These are phyloP conservation scores for Microtus montanus DNA, from an alignment of 2,113 vertebrate species.

Conservation along the genomic window DNA sequence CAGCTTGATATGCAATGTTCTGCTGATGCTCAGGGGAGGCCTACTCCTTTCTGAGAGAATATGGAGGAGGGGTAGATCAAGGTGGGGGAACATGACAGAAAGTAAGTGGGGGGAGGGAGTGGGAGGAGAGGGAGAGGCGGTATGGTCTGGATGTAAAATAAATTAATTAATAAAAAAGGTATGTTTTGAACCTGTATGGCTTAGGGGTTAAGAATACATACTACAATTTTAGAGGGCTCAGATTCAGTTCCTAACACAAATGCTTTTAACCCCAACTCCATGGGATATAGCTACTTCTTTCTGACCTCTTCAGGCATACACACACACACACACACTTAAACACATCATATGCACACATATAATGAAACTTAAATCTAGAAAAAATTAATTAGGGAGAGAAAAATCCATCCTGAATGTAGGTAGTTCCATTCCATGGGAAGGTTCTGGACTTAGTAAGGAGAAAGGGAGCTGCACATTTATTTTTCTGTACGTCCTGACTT, in stretches of 20 bases:
- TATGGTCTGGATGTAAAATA: neutral
- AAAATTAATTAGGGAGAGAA: neutral
- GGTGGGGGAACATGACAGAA: neutral
- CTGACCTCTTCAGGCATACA: neutral
- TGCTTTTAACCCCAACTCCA: neutral
- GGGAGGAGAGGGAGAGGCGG: neutral
- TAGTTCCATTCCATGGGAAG: no score
- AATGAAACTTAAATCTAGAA: neutral
- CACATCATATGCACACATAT: neutral
- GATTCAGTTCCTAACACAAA: neutral
- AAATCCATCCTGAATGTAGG: neutral
- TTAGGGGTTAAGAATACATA: neutral
- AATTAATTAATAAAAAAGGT: neutral
- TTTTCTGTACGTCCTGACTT: neutral
- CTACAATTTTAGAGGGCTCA: neutral
- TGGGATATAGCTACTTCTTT: neutral
- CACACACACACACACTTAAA: neutral
- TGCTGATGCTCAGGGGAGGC: neutral
- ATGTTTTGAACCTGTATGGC: neutral
- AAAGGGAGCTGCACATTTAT: no score
- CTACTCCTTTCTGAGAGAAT: neutral
- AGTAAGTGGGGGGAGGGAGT: neutral
- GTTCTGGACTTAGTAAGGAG: neutral
- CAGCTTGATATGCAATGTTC: neutral
- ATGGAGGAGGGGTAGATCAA: neutral